Evolutionary conservation across 2,797 vertebrate genomes (phyloP).

Genomic region (Cetoscarus ocellatus): DNA sequence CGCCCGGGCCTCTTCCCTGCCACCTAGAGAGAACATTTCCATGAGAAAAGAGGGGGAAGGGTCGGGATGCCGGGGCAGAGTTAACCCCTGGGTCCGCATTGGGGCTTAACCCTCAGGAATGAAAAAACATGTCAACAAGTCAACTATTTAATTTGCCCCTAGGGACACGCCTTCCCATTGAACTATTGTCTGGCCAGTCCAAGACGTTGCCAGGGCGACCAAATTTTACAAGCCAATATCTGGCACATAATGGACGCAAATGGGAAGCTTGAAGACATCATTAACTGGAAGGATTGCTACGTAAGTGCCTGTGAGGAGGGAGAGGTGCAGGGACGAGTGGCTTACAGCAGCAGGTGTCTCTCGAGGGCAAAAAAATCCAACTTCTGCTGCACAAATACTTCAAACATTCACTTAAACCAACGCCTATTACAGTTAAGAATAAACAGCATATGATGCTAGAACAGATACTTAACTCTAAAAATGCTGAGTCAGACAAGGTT

Average conservation of each 20-base stretch:
- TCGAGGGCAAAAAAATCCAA: constrained; percentile 21
- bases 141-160: constrained; percentile 89
- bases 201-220: constrained; percentile 81
- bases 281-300: constrained; percentile 81
- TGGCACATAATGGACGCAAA: constrained; percentile 85
- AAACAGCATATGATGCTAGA: neutral
- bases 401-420: constrained; percentile 8
- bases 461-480: neutral
- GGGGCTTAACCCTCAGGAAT: constrained; percentile 86
- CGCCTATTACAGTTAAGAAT: neutral
- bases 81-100: constrained; percentile 81
- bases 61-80: constrained; percentile 69
- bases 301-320: constrained; percentile 63
- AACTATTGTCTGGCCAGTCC: constrained; percentile 83
- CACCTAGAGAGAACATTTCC: constrained; percentile 90
- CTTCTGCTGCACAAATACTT: constrained; percentile 31
- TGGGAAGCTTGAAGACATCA: constrained; percentile 88
- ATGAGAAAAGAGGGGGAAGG: constrained; percentile 84
- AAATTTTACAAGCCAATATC: constrained; percentile 88
- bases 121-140: constrained; percentile 90
- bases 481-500: constrained; percentile 5
- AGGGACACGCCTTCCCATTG: constrained; percentile 86
- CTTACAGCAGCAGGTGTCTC: constrained; percentile 61
- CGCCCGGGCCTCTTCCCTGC: constrained; percentile 94
- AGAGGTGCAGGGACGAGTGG: constrained; percentile 55